These are phyloP conservation scores for Drosophila athabasca DNA, from an alignment of 1,140 invertebrate genomes.

Conservation along the genomic window DNA sequence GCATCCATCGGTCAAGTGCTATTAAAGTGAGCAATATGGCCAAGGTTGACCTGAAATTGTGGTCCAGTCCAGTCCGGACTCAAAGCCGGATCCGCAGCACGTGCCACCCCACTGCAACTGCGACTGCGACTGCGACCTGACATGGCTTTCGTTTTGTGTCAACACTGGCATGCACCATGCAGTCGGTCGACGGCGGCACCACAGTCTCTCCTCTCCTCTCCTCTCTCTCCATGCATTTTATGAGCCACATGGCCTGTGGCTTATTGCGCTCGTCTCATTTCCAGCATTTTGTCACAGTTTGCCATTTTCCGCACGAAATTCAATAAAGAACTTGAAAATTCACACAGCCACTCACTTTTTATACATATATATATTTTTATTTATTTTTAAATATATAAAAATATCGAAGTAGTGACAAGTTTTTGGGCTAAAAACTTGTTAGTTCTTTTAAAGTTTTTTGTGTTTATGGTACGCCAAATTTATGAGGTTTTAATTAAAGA, in stretches of 20 bases:
- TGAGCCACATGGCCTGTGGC: conserved; percentile 49
- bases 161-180: conserved; percentile 27
- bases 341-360: conserved; percentile 6
- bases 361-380: conserved; percentile 10
- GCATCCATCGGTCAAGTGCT: conserved; percentile 3
- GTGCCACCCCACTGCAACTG: neutral
- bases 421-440: conserved; percentile 7
- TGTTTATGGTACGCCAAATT: neutral
- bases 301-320: conserved; percentile 64
- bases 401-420: conserved; percentile 8
- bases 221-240: conserved; percentile 4
- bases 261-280: conserved; percentile 29
- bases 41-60: neutral
- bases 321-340: conserved; percentile 61
- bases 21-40: conserved; percentile 20
- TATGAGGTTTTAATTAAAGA: conserved; percentile 41
- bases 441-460: conserved; percentile 9
- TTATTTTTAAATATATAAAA: too few species aligned
- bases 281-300: conserved; percentile 50
- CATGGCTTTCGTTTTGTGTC: conserved; percentile 24
- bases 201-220: too few species aligned
- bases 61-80: too few species aligned
- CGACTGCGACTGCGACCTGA: conserved; percentile 6
- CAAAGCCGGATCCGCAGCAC: too few species aligned
- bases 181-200: neutral